Evolutionary conservation across 2,797 vertebrate species (phyloP), one percentile per base, ranked within the genome.

Genomic region (Neosilurus mollespiculum): DNA sequence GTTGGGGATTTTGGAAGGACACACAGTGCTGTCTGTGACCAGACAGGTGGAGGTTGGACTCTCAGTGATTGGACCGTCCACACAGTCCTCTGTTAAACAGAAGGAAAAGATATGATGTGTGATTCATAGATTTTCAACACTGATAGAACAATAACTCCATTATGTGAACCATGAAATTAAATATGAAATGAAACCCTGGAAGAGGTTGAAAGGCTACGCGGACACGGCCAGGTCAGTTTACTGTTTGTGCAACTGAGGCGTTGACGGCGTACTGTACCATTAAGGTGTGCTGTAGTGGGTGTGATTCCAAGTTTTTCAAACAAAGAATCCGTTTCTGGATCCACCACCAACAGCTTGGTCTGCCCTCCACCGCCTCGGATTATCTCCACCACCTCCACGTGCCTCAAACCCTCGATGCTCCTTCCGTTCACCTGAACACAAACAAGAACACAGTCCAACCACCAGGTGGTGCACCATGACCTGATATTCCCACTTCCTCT

Each of bases 361-460:
- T 98, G 95, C 0, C 87, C 88, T 0, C 95, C 95, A 70, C 89
- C 90, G 0, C 92, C 87, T 87, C 94, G 95, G 79, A 99, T 98
- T 78, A 96, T 91, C 2, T 94, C 92, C 80, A 99, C 97, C 4
- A 99, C 98, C 89, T 99, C 96, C 0, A 96, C 93, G 69, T 99
- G 98, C 88, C 93, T 94, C 90, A 97, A 91, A 1, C 93, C 94
- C 34, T 95, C 94, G 22, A 98, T 92, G 0, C 94, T 96, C 18
- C 94, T 91, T 16, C 95, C 95, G 0, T 99, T 99, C 86, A 99
- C 98, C 98, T 99, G 91, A 76, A 81, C 51, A 43, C 72, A 59
- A 30, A 61, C 9, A 70, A 70, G 61, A n/a, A 78, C 65, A 14
- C 49, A 6, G 10, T 49, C 4, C n/a, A 37, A 12, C 51, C 78